Base-by-base conservation (phyloP, 2,888 invertebrate species). In the Spialia ferax region DNA sequence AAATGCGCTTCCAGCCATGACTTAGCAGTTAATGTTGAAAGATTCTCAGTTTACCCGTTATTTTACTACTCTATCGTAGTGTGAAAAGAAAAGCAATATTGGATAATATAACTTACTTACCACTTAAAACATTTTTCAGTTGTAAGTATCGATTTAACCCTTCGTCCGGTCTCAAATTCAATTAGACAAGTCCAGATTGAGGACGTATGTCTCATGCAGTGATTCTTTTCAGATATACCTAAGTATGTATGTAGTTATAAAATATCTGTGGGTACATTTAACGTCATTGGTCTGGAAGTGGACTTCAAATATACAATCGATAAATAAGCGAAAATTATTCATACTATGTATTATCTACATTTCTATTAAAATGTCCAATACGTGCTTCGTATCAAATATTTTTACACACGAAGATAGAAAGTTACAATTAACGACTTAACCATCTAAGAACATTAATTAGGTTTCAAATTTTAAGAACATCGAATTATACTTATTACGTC, bases 361-460 rank as follows among this genome's bases (percentile, higher is more conserved):
- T 60, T 29, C 59, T 60, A 66, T 22, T 45, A 29, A 60, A 67
- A 42, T 29, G 42, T 55, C 45, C 66, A 61, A 48, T 55, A 55
- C 23, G 45, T 67, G 61, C 55, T 29, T 32, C 23, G 45, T 55
- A 60, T 60, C 13, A 48, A 55, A 61, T 63, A 67, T 61, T 60
- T 66, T 61, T 67, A 66, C 61, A 67, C 32, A 55, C 55, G 32
- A 61, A 54, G n/a, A 61, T 61, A 67, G 60, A 13, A 10, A 52
- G 23, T 52, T 42, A 32, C 23, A 32, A 45, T 61, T 54, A 61
- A 54, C 45, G 55, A 45, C 61, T 55, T 63, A 63, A 4, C 2
- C 15, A 52, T 52, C 60, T 63, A 63, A 38, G 50, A 54, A 54
- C 15, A 22, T 54, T 52, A 50, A 22, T 50, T 52, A 26, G 2